These are phyloP conservation scores for Sisor rabdophorus DNA, from an alignment of 2,113 vertebrate genomes.

Conservation along the genomic window DNA sequence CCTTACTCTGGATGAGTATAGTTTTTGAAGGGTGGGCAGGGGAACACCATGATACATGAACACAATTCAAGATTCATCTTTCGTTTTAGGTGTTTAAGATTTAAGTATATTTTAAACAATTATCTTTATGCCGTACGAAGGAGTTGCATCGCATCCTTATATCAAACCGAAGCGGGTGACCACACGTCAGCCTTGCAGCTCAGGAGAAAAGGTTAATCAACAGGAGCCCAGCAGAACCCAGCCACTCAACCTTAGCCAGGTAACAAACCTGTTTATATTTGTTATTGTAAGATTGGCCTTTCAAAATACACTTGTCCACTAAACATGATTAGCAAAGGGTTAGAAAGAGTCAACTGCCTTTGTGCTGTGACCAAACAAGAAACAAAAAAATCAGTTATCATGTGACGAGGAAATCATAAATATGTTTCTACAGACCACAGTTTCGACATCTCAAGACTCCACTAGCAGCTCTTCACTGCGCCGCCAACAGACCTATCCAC, in stretches of 20 bases:
- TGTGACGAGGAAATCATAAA: neutral
- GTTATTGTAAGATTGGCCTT: neutral
- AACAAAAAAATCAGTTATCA: too few relatives aligned
- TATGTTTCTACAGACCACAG: constrained; percentile 41
- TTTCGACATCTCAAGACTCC: constrained; percentile 70
- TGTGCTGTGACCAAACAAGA: too few relatives aligned
- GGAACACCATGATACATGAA: neutral
- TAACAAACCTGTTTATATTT: constrained; percentile 51
- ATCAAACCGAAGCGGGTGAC: constrained; percentile 79
- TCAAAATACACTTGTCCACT: neutral
- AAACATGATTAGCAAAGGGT: neutral
- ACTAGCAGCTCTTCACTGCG: constrained; percentile 68
- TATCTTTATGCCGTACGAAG: neutral
- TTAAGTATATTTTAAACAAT: neutral
- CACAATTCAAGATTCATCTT: neutral
- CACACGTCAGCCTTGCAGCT: constrained; percentile 80
- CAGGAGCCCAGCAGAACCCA: constrained; percentile 87
- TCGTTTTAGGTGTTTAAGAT: neutral
- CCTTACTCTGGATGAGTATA: too few relatives aligned
- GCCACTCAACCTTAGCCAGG: constrained; percentile 99
- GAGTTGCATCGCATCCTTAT: constrained; percentile 56
- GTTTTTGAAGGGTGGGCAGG: too few relatives aligned
- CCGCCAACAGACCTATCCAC: constrained; percentile 88
- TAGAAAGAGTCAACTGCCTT: neutral
- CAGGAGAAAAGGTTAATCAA: constrained; percentile 75